phyloP scores from a whole-genome alignment of 2,113 vertebrate genomes.

The Takifugu bimaculatus region DNA sequence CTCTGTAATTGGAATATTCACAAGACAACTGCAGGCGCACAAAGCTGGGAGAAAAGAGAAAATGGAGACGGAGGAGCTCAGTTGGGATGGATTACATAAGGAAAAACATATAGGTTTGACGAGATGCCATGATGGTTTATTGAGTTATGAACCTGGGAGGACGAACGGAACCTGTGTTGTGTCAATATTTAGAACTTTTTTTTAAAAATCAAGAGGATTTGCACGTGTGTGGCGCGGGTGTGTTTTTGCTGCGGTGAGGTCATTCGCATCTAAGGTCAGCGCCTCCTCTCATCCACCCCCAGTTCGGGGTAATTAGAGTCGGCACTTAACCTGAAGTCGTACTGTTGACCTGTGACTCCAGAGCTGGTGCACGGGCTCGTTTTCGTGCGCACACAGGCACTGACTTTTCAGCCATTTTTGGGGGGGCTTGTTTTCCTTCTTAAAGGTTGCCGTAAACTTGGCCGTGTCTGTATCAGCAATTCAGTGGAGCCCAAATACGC shows the following conservation, averaged over 20 bases:
- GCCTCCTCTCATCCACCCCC: slow-evolving; percentile 52
- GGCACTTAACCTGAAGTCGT: slow-evolving; percentile 53
- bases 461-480: slow-evolving; percentile 7
- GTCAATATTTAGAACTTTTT: no score
- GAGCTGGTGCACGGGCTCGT: slow-evolving; percentile 9
- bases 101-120: slow-evolving; percentile 5
- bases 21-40: slow-evolving; percentile 77
- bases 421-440: slow-evolving; percentile 8
- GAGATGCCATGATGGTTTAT: no score
- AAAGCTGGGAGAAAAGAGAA: slow-evolving; percentile 58
- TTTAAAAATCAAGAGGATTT: no score
- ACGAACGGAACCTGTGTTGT: no score
- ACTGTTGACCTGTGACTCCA: slow-evolving; percentile 68
- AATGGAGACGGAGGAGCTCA: slow-evolving; percentile 19
- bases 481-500: slow-evolving; percentile 22
- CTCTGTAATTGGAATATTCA: slow-evolving; percentile 88
- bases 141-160: no score
- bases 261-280: slow-evolving; percentile 51
- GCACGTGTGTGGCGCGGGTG: no score
- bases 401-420: not conserved
- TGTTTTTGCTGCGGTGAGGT: slow-evolving; percentile 26
- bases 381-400: not conserved
- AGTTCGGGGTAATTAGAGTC: slow-evolving; percentile 49
- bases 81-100: slow-evolving; percentile 53
- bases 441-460: slow-evolving; percentile 21